A percentile compares a stretch with the other conserved stretches of the same genome.
These are phyloP conservation scores for Brachyopa scutellaris DNA, from an alignment of 2,888 invertebrate genomes.

Conservation along the genomic window DNA sequence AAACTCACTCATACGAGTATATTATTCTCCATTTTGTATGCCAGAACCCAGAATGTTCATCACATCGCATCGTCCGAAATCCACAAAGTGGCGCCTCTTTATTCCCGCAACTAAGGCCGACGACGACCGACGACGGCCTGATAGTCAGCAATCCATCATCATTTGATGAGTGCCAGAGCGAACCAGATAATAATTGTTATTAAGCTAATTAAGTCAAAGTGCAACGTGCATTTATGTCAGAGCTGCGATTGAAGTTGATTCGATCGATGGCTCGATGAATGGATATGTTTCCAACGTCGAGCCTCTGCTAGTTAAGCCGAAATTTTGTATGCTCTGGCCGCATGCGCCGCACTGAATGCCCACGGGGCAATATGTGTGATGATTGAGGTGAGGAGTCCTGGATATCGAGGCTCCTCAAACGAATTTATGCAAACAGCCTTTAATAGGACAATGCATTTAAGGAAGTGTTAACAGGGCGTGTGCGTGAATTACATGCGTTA, in stretches of 20 bases:
- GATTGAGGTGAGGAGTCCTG: conserved; percentile 63
- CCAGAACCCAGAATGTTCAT: conserved; percentile 17
- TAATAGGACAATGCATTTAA: conserved; percentile 69
- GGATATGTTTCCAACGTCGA: conserved; percentile 32
- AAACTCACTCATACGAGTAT: conserved; percentile 8
- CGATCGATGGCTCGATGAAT: conserved; percentile 70
- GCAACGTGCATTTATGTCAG: conserved; percentile 78
- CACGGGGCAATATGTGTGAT: conserved; percentile 70
- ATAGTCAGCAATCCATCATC: conserved; percentile 71
- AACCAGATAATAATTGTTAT: conserved; percentile 79
- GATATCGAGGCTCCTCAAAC: conserved; percentile 45
- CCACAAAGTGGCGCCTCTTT: conserved; percentile 63
- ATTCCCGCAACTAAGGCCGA: too few relatives aligned
- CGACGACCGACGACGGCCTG: conserved; percentile 58
- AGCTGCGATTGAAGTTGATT: conserved; percentile 73
- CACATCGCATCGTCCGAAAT: conserved; percentile 55
- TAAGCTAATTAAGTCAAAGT: conserved; percentile 78
- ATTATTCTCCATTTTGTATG: conserved; percentile 14
- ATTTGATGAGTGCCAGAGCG: conserved; percentile 72
- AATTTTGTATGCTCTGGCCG: conserved; percentile 65
- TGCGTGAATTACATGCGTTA: conserved; percentile 78
- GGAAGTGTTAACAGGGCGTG: conserved; percentile 71
- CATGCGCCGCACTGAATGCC: conserved; percentile 58
- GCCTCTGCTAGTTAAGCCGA: conserved; percentile 61
- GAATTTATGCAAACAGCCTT: conserved; percentile 68